Conservation (phyloP, 2,888 invertebrate species). For the Eilema griseolum region DNA sequence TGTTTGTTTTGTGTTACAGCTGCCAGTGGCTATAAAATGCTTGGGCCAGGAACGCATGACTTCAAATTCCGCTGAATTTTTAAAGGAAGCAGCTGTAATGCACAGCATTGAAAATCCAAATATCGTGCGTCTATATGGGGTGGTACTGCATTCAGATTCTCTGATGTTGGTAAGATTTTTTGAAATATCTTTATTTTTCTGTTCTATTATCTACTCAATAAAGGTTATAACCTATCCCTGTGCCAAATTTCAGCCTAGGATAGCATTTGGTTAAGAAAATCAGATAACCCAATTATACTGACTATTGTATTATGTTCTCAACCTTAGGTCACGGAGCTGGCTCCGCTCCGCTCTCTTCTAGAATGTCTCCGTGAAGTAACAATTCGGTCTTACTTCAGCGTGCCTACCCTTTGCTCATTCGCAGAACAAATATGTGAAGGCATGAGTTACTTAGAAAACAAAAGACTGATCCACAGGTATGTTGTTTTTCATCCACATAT, state of each 20-base stretch:
- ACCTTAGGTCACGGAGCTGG: constrained; percentile 95
- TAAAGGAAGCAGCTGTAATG: constrained; percentile 99
- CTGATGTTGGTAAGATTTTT: constrained; percentile 88
- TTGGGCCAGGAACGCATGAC: constrained; percentile 97
- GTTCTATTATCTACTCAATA: not conserved
- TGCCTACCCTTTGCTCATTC: constrained; percentile 97
- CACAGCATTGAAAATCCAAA: constrained; percentile 98
- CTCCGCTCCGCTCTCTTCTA: constrained; percentile 96
- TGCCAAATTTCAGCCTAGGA: not conserved
- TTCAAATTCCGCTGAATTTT: constrained; percentile 97
- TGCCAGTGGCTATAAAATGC: constrained; percentile 99
- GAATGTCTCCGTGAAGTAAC: constrained; percentile 98
- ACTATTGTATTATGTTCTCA: not conserved
- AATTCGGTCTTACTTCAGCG: constrained; percentile 95
- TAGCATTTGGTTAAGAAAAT: not conserved
- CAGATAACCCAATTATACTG: not conserved
- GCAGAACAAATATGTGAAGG: constrained; percentile 98
- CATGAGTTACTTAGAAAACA: constrained; percentile 98
- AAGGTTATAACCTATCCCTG: too few species aligned
- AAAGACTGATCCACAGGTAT: constrained; percentile 97
- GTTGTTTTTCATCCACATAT: not conserved
- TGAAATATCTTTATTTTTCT: not conserved
- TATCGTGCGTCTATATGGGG: constrained; percentile 98
- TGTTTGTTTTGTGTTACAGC: constrained; percentile 77
- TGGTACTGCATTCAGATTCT: constrained; percentile 96